Conservation (phyloP, 1,140 invertebrate species). For the Brachionus plicatilis region DNA sequence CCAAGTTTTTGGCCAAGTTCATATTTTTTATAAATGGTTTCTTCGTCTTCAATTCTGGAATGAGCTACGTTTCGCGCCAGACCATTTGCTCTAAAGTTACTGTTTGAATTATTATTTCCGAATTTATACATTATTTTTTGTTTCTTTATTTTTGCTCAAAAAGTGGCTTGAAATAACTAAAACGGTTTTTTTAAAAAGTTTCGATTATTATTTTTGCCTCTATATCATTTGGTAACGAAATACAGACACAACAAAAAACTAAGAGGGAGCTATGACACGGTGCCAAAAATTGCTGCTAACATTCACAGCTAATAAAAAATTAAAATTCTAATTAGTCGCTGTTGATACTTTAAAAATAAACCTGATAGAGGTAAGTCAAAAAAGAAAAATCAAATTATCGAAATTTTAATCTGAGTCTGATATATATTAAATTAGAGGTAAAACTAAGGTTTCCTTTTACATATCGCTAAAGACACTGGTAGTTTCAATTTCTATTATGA, state of each 20-base stretch:
- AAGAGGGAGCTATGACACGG: background rate
- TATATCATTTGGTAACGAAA: slow-evolving; percentile 18
- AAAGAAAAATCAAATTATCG: background rate
- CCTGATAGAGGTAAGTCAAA: slow-evolving; percentile 25
- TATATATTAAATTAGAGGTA: background rate
- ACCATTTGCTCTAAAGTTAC: background rate
- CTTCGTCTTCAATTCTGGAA: slow-evolving; percentile 51
- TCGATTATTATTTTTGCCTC: slow-evolving; percentile 12
- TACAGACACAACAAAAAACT: background rate
- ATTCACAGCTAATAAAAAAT: slow-evolving; percentile 4
- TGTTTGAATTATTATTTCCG: slow-evolving; percentile 2
- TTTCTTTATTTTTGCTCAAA: background rate
- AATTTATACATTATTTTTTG: slow-evolving; percentile 30
- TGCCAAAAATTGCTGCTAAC: background rate
- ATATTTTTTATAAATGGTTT: slow-evolving; percentile 47
- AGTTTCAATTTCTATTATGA: background rate
- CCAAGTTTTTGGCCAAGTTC: slow-evolving; percentile 53
- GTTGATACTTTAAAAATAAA: slow-evolving; percentile 22
- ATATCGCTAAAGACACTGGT: background rate
- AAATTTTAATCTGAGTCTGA: background rate
- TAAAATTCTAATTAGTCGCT: background rate
- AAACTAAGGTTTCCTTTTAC: background rate
- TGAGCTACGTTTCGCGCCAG: slow-evolving; percentile 44
- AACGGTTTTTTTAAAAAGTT: slow-evolving; percentile 4
- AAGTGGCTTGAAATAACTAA: background rate